A percentile compares a stretch with the other conserved stretches of the same genome.
phyloP scores from a whole-genome alignment of 2,888 invertebrate genomes.

The Chrysopilus asiliformis region DNA sequence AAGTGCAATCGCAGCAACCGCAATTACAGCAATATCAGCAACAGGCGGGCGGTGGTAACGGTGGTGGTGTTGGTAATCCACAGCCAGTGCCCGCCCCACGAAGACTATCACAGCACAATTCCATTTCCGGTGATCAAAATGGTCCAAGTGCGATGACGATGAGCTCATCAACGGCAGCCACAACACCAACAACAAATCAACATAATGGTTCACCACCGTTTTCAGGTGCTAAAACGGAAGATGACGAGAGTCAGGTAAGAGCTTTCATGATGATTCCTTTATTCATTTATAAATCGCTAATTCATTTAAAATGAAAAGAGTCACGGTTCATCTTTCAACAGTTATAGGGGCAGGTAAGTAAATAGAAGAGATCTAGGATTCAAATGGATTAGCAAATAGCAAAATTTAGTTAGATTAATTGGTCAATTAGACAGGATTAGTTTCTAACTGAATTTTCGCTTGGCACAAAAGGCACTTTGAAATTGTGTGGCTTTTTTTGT shows the following conservation, averaged over 20 bases:
- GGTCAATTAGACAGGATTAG: too few species aligned
- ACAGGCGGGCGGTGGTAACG: conserved; percentile 7
- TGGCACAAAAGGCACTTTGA: too few species aligned
- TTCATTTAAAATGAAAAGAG: background rate
- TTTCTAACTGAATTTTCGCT: too few species aligned
- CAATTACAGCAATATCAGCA: too few species aligned
- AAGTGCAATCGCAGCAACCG: too few species aligned
- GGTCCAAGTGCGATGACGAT: background rate
- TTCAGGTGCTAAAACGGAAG: conserved; percentile 20
- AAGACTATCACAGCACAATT: conserved; percentile 36
- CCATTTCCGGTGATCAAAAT: conserved; percentile 34
- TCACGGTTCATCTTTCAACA: too few species aligned
- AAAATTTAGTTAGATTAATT: too few species aligned
- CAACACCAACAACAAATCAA: conserved; percentile 7
- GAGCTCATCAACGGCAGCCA: background rate
- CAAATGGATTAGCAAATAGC: too few species aligned
- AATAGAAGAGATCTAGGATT: too few species aligned
- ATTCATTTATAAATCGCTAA: background rate
- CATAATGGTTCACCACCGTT: conserved; percentile 20
- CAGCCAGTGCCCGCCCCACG: conserved; percentile 36
- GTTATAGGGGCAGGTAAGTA: too few species aligned
- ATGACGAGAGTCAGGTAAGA: conserved; percentile 38
- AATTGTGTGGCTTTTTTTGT: too few species aligned
- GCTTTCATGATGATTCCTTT: conserved; percentile 1
- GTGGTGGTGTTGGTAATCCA: conserved; percentile 21